Evolutionary conservation across 2,797 vertebrate species (phyloP), one percentile per base, ranked within the genome.

Genomic region (Acanthurus lineatus): DNA sequence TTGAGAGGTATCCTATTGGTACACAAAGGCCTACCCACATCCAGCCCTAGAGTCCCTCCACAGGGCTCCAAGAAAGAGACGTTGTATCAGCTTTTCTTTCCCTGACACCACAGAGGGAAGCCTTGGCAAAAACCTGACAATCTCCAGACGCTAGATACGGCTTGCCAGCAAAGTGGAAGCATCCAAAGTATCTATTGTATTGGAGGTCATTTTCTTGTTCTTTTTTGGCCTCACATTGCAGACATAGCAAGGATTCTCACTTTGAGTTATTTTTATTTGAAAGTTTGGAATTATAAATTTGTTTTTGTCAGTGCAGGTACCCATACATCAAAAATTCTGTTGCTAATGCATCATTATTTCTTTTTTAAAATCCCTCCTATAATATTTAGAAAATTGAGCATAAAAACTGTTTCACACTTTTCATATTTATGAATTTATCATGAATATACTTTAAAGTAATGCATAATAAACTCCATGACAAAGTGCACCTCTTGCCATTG

Each of bases 51-150:
- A 53, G 77, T 72, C 73, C 60, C 76, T 85, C 75, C 15, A n/a
- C 73, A 81, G 75, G 78, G 85, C 77, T 85, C 72, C 76, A 81
- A 63, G 78, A 89, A 82, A 85, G 71, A 91, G 82, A 85, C 51
- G 54, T 78, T 81, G 73, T 87, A 87, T 85, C 87, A 86, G 86
- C 79, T 83, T 71, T 81, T 89, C 82, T 78, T 78, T 83, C 70
- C 86, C 76, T 86, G 81, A 93, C 90, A 86, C 88, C 75, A 25
- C 72, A 82, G 62, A 87, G 56, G 74, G 82, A 84, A 90, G 82
- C 72, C 67, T 90, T 89, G 81, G 78, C 80, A 88, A 83, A 87
- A 82, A 59, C 6, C 44, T 52, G 76, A 85, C 57, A 17, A 45
- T 87, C 83, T 91, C 89, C 91, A 92, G 89, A 88, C 72, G 1